phyloP scores from a whole-genome alignment of 1,140 invertebrate genomes.

The Polypedilum vanderplanki region DNA sequence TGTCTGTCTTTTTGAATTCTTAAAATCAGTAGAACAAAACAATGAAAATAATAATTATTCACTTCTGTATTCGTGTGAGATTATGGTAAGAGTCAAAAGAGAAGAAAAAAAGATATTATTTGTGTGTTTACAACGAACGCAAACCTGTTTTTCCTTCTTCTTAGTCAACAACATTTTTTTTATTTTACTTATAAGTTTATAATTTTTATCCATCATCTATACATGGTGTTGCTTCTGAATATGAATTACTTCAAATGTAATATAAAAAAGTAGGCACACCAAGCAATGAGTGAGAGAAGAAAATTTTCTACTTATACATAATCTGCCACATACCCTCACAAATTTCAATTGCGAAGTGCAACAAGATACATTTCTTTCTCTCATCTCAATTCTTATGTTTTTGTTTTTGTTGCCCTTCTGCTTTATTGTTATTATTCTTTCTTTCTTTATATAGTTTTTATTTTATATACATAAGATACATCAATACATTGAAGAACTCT shows the following conservation, averaged over 20 bases:
- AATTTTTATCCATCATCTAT: not conserved
- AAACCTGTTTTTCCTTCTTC: conserved; percentile 25
- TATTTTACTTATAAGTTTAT: too few species aligned
- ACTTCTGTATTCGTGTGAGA: not conserved
- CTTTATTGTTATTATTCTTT: conserved; percentile 5
- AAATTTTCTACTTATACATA: not conserved
- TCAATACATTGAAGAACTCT: not conserved
- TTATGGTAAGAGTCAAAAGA: not conserved
- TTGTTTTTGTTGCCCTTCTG: conserved; percentile 22
- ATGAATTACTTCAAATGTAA: too few species aligned
- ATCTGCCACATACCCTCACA: not conserved
- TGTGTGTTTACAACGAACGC: not conserved
- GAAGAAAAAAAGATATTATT: not conserved
- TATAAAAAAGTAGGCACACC: not conserved
- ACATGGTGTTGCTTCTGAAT: conserved; percentile 10
- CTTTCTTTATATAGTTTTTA: not conserved
- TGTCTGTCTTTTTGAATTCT: not conserved
- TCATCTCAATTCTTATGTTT: not conserved
- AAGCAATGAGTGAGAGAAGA: not conserved
- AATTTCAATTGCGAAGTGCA: not conserved
- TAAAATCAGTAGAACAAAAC: not conserved
- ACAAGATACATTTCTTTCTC: not conserved
- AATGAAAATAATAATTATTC: not conserved
- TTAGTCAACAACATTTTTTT: not conserved
- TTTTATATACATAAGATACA: not conserved